phyloP scores from a whole-genome alignment of 2,113 vertebrate genomes.

The Xyrauchen texanus region DNA sequence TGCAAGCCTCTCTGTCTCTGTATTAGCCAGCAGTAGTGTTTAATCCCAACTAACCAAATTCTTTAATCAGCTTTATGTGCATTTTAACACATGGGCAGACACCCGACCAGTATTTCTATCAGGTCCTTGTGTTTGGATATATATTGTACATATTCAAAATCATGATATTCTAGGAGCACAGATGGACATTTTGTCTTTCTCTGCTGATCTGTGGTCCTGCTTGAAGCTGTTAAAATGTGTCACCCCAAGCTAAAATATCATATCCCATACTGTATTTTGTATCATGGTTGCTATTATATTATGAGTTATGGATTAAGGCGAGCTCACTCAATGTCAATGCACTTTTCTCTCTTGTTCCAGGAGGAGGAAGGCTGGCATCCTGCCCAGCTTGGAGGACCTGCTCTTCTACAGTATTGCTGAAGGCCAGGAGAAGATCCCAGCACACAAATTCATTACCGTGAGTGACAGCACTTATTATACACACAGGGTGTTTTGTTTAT shows the following conservation, averaged over 20 bases:
- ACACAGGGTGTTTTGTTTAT: background rate
- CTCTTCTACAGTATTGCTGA: slow-evolving; percentile 88
- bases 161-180: no score
- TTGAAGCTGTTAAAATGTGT: no score
- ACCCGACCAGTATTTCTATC: background rate
- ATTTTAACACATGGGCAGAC: background rate
- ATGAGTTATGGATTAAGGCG: background rate
- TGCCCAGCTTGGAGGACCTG: slow-evolving; percentile 87
- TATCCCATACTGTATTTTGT: background rate
- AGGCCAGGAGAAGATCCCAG: slow-evolving; percentile 76
- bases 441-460: slow-evolving; percentile 73
- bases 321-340: background rate
- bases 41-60: background rate
- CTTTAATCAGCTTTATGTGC: background rate
- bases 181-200: no score
- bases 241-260: background rate
- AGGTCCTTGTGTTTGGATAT: no score
- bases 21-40: background rate
- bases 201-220: no score
- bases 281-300: background rate
- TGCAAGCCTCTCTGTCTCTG: background rate
- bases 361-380: slow-evolving; percentile 83
- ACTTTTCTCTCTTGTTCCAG: slow-evolving; percentile 55
- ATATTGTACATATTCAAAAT: no score
- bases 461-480: slow-evolving; percentile 1